Base-by-base conservation (phyloP, 2,113 vertebrate species). In the Cygnus atratus region DNA sequence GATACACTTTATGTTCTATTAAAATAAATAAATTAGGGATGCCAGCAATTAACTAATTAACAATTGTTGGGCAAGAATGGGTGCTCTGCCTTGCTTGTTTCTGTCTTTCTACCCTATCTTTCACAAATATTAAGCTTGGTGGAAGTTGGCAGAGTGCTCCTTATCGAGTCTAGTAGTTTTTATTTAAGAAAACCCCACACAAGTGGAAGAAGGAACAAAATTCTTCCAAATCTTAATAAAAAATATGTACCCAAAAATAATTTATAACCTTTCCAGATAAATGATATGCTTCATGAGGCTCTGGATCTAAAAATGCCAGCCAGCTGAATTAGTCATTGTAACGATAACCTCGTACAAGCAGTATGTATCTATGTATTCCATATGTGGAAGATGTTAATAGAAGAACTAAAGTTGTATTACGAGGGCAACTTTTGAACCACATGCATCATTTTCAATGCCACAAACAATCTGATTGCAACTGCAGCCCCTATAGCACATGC, bases 391-490 rank as follows among this genome's bases (percentile, higher is more conserved):
- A 86, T 86, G 87, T 84, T 95, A 95, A 93, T 78, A 88, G 95
- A 96, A 97, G 95, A 92, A 93, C 79, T 61, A 93, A 96, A 97
- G 96, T 83, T 96, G 76, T 94, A 94, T 97, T 97, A 97, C 96
- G 93, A 96, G 68, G 92, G 94, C 81, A 88, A 92, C 97, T 96
- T 96, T 96, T 97, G 84, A 97, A 95, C 96, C 77, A 72, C 79
- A 48, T 95, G 90, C 92, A 72, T 95, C 54, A 86, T 94, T 94
- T 96, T 97, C 90, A 96, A 52, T 96, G 93, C 88, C 93, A 97
- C 88, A 88, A 95, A 92, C 90, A 95, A 96, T 96, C 92, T 92
- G 95, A 88, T 90, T 97, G 94, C 86, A 70, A 37, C 21, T 90
- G 88, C 96, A 97, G 96, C 96, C 88, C 83, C 91, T 91, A 85